Evolutionary conservation across 2,888 invertebrate genomes (phyloP), one percentile per base, ranked within the genome.

Genomic region (Odontocolon sp.): DNA sequence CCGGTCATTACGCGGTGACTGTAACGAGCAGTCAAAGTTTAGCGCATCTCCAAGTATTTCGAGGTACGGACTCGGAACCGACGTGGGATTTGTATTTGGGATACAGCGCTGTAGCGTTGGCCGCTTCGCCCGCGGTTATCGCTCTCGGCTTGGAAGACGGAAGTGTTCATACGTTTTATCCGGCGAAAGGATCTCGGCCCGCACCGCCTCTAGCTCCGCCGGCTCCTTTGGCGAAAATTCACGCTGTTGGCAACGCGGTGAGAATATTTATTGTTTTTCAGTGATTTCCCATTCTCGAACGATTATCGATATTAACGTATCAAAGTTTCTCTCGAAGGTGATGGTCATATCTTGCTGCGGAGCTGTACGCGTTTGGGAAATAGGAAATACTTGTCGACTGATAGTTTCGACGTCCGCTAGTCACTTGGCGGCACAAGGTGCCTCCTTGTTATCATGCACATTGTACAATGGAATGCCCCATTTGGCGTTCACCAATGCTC

Each of bases 401-500:
- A 86, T 87, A 9, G 87, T 89, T 21, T 90, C 90, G 9, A 90
- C 90, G 11, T 88, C 89, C 18, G 89, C 89, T 9, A 87, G 87
- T 42, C 90, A 90, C 81, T 83, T 90, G 59, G 87, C 88, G 36
- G 83, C 87, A 18, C 87, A 89, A 8, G 89, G 89, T 28, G 85
- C 85, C 1, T 87, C 88, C 1, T 77, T 90, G 31, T 77, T 89
- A 9, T 87, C 87, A 1, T 90, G 89, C 54, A 87, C 87, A 14
- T 73, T 90, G n/a, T 86, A 96, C 78, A 94, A 95, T 78, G 96
- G 96, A 23, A 93, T 94, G 87, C 97, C 98, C 0, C 92, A 97
- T 87, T 92, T 98, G 79, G 94, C 95, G n/a, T 92, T 98, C 33
- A 95, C 95, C 31, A 96, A 95, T 87, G 96, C 97, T 21, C 94